Conservation (phyloP, 1,140 invertebrate genomes). For the Antheraea pernyi region DNA sequence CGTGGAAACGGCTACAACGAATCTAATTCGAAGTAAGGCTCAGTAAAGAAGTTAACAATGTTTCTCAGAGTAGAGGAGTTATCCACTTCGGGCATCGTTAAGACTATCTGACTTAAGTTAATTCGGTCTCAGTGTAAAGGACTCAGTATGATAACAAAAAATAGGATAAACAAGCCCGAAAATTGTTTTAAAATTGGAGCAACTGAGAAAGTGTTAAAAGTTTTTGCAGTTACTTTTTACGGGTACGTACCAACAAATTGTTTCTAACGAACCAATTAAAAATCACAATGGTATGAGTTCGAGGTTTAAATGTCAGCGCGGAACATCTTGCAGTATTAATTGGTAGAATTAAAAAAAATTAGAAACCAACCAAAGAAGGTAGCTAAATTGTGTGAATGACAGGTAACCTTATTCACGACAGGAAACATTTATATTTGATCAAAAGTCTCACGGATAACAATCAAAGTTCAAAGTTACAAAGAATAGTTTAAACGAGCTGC, state of each 20-base stretch:
- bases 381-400: constrained; percentile 6
- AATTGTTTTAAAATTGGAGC: too few relatives aligned
- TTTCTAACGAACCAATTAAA: not conserved
- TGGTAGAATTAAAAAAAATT: not conserved
- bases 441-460: constrained; percentile 70
- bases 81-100: not conserved
- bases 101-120: too few relatives aligned
- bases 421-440: constrained; percentile 52
- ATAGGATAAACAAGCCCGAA: too few relatives aligned
- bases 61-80: not conserved
- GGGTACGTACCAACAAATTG: not conserved
- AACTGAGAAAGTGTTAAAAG: not conserved
- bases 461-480: constrained; percentile 56
- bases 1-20: not conserved
- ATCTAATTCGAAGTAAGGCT: not conserved
- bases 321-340: constrained; percentile 3
- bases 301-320: not conserved
- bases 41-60: not conserved
- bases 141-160: too few relatives aligned
- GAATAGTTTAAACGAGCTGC: constrained; percentile 39
- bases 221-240: not conserved
- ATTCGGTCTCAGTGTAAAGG: too few relatives aligned
- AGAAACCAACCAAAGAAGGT: not conserved
- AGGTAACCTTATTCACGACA: constrained; percentile 21
- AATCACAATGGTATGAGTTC: not conserved